These are phyloP conservation scores for Semaprochilodus insignis DNA, from an alignment of 2,797 vertebrate species.

Conservation along the genomic window DNA sequence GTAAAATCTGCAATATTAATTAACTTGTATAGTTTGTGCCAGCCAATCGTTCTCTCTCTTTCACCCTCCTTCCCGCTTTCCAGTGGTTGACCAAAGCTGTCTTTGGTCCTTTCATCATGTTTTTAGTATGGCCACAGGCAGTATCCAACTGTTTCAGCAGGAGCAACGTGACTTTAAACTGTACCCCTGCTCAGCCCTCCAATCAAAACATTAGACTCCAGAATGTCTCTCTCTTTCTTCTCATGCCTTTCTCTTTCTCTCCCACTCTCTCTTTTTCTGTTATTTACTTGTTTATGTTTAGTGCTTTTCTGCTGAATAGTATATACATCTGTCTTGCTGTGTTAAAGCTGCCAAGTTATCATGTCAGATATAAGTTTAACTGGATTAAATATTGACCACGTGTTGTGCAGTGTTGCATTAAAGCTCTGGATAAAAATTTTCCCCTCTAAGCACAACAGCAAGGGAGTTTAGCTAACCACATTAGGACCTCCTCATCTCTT, in stretches of 20 bases:
- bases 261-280: too few species aligned
- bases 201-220: slow-evolving; percentile 24
- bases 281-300: neutral
- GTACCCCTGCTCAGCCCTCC: slow-evolving; percentile 8
- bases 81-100: neutral
- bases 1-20: neutral
- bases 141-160: slow-evolving; percentile 16
- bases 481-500: neutral
- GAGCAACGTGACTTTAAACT: slow-evolving; percentile 17
- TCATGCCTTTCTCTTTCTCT: neutral
- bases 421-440: neutral
- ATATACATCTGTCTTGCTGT: neutral
- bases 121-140: slow-evolving; percentile 6
- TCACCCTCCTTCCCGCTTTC: neutral
- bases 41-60: neutral
- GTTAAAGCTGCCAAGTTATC: neutral
- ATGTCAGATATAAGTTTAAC: slow-evolving; percentile 18
- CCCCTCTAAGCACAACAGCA: slow-evolving; percentile 22
- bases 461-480: neutral
- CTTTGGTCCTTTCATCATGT: slow-evolving; percentile 13
- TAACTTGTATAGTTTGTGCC: neutral
- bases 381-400: neutral
- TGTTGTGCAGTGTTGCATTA: neutral
- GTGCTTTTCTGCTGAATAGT: neutral
- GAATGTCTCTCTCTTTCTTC: neutral